Conservation (phyloP, 2,888 invertebrate genomes). For the Drosophila koepferae region DNA sequence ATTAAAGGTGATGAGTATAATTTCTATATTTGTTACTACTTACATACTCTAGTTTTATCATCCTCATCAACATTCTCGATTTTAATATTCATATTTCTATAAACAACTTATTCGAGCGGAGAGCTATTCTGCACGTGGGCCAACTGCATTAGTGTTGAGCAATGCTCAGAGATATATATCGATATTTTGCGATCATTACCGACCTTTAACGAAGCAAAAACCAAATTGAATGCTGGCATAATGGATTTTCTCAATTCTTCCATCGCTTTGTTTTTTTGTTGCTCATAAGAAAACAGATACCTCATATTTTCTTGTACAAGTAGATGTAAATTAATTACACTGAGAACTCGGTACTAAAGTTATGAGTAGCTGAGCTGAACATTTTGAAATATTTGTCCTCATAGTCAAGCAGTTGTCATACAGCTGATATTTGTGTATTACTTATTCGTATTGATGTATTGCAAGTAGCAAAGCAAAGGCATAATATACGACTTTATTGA, state of each 20-base stretch:
- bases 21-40: not conserved
- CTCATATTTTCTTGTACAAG: not conserved
- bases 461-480: too few species aligned
- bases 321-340: slow-evolving; percentile 25
- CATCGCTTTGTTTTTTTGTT: slow-evolving; percentile 48
- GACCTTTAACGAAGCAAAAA: not conserved
- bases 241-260: slow-evolving; percentile 55
- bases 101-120: not conserved
- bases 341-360: not conserved
- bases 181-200: not conserved
- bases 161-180: not conserved
- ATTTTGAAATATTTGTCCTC: not conserved
- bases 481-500: not conserved
- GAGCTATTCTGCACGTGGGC: not conserved
- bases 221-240: too few species aligned
- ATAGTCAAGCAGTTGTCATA: not conserved
- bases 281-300: slow-evolving; percentile 2
- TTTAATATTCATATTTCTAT: too few species aligned
- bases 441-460: not conserved
- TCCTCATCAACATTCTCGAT: not conserved
- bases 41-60: not conserved
- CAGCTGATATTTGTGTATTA: not conserved
- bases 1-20: not conserved
- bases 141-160: not conserved
- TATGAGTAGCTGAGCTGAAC: not conserved